phyloP scores from a whole-genome alignment of 2,113 vertebrate species.

The Coregonus clupeaformis region DNA sequence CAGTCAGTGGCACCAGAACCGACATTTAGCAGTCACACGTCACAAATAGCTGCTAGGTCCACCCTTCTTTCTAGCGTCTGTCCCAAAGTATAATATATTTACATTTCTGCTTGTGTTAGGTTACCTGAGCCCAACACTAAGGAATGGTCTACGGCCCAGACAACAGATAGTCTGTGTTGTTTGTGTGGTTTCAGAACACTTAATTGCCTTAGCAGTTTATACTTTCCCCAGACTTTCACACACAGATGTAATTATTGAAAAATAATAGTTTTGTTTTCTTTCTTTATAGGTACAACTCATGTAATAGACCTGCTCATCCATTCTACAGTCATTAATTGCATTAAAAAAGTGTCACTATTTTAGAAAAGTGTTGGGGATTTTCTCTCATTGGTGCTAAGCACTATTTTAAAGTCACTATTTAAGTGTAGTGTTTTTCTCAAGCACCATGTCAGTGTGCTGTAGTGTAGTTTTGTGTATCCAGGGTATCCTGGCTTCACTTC shows the following conservation, averaged over 20 bases:
- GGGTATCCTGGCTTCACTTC: conserved; percentile 5
- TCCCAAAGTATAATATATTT: background rate
- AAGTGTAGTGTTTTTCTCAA: background rate
- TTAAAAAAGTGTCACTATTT: too few species aligned
- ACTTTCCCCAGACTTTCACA: too few species aligned
- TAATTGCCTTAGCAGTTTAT: too few species aligned
- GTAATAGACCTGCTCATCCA: too few species aligned
- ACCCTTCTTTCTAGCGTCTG: background rate
- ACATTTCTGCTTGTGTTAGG: background rate
- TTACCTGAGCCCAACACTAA: background rate
- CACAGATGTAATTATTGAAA: too few species aligned
- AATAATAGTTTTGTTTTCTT: background rate
- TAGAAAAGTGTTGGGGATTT: too few species aligned
- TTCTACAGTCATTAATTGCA: too few species aligned
- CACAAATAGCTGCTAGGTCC: background rate
- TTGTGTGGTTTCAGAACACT: too few species aligned
- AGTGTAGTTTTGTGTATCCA: background rate
- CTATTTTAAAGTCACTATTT: too few species aligned
- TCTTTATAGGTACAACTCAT: background rate
- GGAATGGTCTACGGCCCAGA: background rate
- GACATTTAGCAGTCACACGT: background rate
- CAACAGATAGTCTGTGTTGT: background rate
- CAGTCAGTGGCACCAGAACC: background rate
- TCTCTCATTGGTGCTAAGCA: too few species aligned
- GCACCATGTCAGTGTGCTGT: background rate